Percentiles rank a stretch among this genome's conserved stretches.
phyloP scores from a whole-genome alignment of 53 echinoderm and acorn worm species.

The Hippasteria phrygiana region DNA sequence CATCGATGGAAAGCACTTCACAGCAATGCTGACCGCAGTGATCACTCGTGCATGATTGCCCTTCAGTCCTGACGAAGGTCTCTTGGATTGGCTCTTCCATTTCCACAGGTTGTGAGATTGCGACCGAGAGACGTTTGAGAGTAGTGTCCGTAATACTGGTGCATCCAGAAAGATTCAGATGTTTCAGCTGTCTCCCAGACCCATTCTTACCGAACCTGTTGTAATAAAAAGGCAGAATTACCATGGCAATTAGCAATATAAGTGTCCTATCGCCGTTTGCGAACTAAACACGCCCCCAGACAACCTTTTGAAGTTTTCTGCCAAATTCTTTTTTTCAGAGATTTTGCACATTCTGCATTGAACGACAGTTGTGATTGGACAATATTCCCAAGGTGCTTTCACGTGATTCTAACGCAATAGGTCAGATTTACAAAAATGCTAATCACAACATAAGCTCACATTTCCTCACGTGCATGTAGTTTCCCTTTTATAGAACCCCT shows the following conservation, averaged over 20 bases:
- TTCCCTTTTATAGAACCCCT: too few species aligned
- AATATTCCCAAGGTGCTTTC: too few species aligned
- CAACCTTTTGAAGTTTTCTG: too few species aligned
- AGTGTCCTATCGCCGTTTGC: too few species aligned
- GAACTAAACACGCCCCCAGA: too few species aligned
- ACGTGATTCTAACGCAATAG: too few species aligned
- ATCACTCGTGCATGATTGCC: background rate
- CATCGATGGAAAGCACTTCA: slow-evolving; percentile 13
- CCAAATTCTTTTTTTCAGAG: too few species aligned
- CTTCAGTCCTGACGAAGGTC: background rate
- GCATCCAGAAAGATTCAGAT: slow-evolving; percentile 90
- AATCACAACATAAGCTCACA: too few species aligned
- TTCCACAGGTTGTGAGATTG: slow-evolving; percentile 13
- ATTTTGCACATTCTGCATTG: too few species aligned
- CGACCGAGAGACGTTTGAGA: slow-evolving; percentile 32
- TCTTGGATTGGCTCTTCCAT: slow-evolving; percentile 3
- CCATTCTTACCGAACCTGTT: slow-evolving; percentile 73
- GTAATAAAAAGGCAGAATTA: background rate
- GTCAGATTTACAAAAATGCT: too few species aligned
- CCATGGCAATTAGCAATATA: background rate
- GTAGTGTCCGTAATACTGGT: slow-evolving; percentile 80
- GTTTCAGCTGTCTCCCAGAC: slow-evolving; percentile 75
- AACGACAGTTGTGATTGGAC: too few species aligned
- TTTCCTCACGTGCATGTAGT: too few species aligned
- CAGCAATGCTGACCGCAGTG: background rate